Evolutionary conservation across 2,113 vertebrate genomes (phyloP), one percentile per base, ranked within the genome.

Genomic region (Salvator merianae): DNA sequence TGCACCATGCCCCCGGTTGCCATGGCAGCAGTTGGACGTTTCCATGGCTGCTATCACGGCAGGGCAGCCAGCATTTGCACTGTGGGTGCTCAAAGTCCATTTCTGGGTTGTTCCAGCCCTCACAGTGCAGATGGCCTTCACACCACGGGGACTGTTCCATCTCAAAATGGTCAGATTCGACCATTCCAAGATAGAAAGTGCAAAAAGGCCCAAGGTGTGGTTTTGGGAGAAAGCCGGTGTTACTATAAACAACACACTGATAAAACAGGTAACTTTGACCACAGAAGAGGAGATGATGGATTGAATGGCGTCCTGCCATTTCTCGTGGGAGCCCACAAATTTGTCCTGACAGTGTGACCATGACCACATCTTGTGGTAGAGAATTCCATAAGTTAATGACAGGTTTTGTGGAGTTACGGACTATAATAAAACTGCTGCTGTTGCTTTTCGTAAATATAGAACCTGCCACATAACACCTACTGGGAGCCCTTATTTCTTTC

Each of bases 381-480:
- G 40, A 55, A 14, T 59, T 24, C 43, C 10, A 9, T 40, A 70
- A 26, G 32, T 77, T 38, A 69, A 38, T 55, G 18, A 69, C 43
- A 7, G 26, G 65, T 40, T n/a, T 26, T 40, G 36, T 30, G 68
- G 34, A 34, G 12, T 50, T 53, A 30, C 10, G 32, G 70, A 59
- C 28, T 4, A 6, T n/a, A 68, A 84, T 59, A 70, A 68, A 84
- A 70, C 5, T 7, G 63, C 50, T 77, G 63, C 79, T 84, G 20
- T 86, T 90, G 86, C 88, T 74, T 91, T 88, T 87, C 87, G 87
- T 88, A 12, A 90, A 88, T 90, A 84, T 85, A 89, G 2, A 79
- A 88, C 84, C 75, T 72, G 89, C 94, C 88, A 88, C 83, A 78
- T 66, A 50, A 90, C 89, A 92, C 93, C 70, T 91, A 82, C 84